Evolutionary conservation across 1,140 invertebrate species (phyloP).

Genomic region (Drosophila pachea): DNA sequence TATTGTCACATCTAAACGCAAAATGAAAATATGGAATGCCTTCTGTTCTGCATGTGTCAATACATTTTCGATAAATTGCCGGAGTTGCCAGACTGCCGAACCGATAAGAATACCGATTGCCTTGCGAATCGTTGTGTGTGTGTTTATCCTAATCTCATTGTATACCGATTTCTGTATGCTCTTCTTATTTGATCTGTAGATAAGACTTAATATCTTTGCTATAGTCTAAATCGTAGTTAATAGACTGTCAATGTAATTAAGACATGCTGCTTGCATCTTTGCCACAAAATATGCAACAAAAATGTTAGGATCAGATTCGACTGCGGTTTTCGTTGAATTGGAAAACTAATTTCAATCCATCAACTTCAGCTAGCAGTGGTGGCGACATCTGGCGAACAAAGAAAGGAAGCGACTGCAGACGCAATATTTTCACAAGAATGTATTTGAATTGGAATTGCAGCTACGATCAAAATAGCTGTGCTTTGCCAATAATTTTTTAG

Average conservation of each 20-base stretch:
- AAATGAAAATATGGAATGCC: background rate
- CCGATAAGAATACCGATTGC: slow-evolving; percentile 27
- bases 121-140: too few species aligned
- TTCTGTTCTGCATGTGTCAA: background rate
- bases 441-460: background rate
- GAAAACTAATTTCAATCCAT: background rate
- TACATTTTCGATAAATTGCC: slow-evolving; percentile 12
- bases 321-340: background rate
- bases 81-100: slow-evolving; percentile 10
- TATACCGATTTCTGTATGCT: background rate
- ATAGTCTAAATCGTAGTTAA: too few species aligned
- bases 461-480: background rate
- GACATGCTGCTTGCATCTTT: too few species aligned
- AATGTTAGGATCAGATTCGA: background rate
- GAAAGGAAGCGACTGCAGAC: background rate
- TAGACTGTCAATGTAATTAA: too few species aligned
- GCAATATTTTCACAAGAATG: background rate
- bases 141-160: too few species aligned
- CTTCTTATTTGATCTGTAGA: background rate
- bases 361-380: background rate
- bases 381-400: slow-evolving; percentile 24
- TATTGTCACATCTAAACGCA: background rate
- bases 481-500: background rate
- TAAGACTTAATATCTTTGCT: too few species aligned
- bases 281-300: slow-evolving; percentile 24